A percentile compares a stretch with the other conserved stretches of the same genome.
Evolutionary conservation across 2,797 vertebrate genomes (phyloP).

Genomic region (Sorex maritimensis): DNA sequence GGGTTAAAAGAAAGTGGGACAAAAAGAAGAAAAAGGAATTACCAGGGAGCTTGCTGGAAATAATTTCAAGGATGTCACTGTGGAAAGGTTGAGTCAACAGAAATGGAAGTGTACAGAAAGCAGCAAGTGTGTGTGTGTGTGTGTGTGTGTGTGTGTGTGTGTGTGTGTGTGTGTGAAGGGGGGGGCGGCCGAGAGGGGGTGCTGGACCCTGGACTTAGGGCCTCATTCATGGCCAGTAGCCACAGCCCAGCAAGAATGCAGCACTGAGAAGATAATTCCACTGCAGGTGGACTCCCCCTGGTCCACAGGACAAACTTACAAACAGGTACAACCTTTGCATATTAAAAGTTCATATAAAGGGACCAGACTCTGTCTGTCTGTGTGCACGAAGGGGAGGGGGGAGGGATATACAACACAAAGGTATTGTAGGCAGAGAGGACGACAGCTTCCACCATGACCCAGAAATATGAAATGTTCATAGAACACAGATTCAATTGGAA

Average conservation of each 20-base stretch:
- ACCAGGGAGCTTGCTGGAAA: background rate
- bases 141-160: too few relatives aligned
- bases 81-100: background rate
- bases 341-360: background rate
- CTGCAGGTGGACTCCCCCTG: background rate
- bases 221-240: too few relatives aligned
- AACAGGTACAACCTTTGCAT: background rate
- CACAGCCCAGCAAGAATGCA: too few relatives aligned
- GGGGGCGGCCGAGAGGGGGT: too few relatives aligned
- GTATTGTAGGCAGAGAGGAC: background rate
- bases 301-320: background rate
- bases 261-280: background rate
- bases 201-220: too few relatives aligned
- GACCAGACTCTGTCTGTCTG: background rate
- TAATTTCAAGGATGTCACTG: background rate
- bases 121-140: background rate
- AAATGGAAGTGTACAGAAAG: background rate
- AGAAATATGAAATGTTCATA: background rate
- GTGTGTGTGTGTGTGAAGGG: too few relatives aligned
- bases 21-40: too few relatives aligned
- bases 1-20: too few relatives aligned
- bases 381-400: background rate
- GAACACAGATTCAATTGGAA: conserved; percentile 54
- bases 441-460: background rate
- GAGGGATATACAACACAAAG: too few relatives aligned